Base-by-base conservation (phyloP, 2,113 vertebrate species). In the Acanthisitta chloris region DNA sequence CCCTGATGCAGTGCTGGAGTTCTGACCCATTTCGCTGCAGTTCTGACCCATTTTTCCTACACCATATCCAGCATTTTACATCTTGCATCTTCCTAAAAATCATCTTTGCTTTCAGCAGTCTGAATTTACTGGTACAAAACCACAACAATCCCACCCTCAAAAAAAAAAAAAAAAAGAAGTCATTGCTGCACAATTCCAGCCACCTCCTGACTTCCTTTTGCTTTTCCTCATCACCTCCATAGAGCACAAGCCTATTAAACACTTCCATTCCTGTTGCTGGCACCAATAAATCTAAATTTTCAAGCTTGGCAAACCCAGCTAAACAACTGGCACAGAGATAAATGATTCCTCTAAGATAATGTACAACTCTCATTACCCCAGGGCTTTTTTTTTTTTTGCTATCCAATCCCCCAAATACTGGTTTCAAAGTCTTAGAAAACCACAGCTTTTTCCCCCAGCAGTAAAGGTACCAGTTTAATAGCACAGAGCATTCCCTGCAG, bases 241-340 rank as follows among this genome's bases (percentile, higher is more conserved):
- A 92, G 85, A 96, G 48, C 89, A 64, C 71, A 59, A 95, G 49
- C 88, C 91, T 90, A 92, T 97, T 97, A 97, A 98, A 97, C 72
- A 86, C 77, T 91, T 96, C 93, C 89, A 80, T 95, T 96, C 80
- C 86, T 86, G 91, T 91, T 97, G 97, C 77, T 98, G 97, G 96
- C 95, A 96, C 88, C 94, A 97, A 98, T 98, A 97, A 98, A 98
- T 98, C 98, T 98, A 97, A 97, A 98, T 98, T 97, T 98, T 97
- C 97, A 94, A 97, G 96, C 97, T 88, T 95, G 94, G 97, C 95
- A 97, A 97, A 92, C 88, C 59, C 66, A 46, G 91, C 83, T 97
- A 97, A 98, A 96, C 91, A 94, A 96, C 82, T 95, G 97, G 97
- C 97, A 91, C 43, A 57, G 97, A 98, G 97, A 98, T 97, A 98